phyloP scores from a whole-genome alignment of 1,140 invertebrate species.

The Drosophila simulans region DNA sequence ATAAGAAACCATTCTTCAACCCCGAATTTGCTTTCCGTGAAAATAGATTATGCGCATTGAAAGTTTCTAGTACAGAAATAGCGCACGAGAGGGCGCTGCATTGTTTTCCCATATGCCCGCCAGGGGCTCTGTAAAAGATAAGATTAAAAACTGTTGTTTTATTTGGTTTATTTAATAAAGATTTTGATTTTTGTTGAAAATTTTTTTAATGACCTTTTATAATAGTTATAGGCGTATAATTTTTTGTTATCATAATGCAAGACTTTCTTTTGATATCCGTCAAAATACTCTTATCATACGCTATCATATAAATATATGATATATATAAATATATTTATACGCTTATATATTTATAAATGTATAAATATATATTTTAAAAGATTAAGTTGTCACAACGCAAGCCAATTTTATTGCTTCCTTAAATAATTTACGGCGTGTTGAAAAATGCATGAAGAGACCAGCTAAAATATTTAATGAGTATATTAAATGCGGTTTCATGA shows the following conservation, averaged over 20 bases:
- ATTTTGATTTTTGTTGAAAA: not conserved
- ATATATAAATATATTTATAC: no score
- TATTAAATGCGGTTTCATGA: slow-evolving; percentile 25
- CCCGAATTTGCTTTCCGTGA: slow-evolving; percentile 16
- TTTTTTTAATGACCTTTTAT: not conserved
- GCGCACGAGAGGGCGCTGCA: slow-evolving; percentile 57
- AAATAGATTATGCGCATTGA: slow-evolving; percentile 58
- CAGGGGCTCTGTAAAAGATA: slow-evolving; percentile 22
- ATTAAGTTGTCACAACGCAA: not conserved
- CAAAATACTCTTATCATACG: no score
- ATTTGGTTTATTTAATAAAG: not conserved
- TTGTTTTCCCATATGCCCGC: slow-evolving; percentile 32
- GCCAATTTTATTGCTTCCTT: not conserved
- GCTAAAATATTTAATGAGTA: slow-evolving; percentile 10
- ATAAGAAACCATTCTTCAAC: slow-evolving; percentile 56
- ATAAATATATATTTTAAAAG: not conserved
- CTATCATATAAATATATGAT: no score
- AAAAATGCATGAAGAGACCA: slow-evolving; percentile 23
- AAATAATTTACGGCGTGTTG: slow-evolving; percentile 22
- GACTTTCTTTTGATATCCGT: no score
- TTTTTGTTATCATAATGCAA: no score
- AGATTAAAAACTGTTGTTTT: not conserved
- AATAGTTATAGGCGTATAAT: no score
- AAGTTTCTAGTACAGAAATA: not conserved
- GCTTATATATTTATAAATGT: no score